Evolutionary conservation across 1,140 invertebrate species (phyloP).

Genomic region (Palaemon carinicauda): DNA sequence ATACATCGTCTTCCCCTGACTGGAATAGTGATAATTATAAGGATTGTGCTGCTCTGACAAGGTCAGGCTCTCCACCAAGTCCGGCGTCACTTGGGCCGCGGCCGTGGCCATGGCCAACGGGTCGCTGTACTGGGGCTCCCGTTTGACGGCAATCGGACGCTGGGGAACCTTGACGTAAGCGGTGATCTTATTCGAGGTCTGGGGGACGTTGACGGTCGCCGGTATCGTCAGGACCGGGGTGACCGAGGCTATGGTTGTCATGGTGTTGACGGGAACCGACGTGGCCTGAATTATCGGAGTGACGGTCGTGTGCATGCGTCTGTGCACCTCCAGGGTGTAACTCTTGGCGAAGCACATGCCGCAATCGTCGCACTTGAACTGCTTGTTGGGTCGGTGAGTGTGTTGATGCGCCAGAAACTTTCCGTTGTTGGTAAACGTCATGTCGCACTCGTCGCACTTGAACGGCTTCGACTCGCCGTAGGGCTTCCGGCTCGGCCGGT

Average conservation of each 20-base stretch:
- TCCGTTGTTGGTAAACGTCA: slow-evolving; percentile 46
- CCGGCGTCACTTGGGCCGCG: slow-evolving; percentile 43
- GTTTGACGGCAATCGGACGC: slow-evolving; percentile 23
- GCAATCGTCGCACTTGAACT: slow-evolving; percentile 50
- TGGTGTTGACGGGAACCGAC: neutral
- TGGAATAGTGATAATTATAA: slow-evolving; percentile 31
- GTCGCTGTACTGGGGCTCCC: slow-evolving; percentile 20
- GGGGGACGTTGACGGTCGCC: slow-evolving; percentile 20
- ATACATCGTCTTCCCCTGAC: slow-evolving; percentile 24
- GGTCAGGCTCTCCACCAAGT: slow-evolving; percentile 43
- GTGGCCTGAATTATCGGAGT: slow-evolving; percentile 11
- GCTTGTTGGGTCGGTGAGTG: slow-evolving; percentile 38
- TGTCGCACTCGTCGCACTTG: slow-evolving; percentile 48
- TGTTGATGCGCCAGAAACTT: slow-evolving; percentile 48
- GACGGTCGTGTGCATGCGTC: slow-evolving; percentile 38
- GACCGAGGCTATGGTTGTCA: slow-evolving; percentile 22
- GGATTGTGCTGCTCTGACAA: slow-evolving; percentile 35
- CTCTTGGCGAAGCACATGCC: slow-evolving; percentile 50
- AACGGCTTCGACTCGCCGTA: slow-evolving; percentile 47
- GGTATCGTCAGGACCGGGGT: slow-evolving; percentile 23
- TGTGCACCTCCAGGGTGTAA: slow-evolving; percentile 48
- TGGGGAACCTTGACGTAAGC: slow-evolving; percentile 37
- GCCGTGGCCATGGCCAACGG: slow-evolving; percentile 48
- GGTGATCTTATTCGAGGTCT: slow-evolving; percentile 31
- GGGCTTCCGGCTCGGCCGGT: slow-evolving; percentile 32